Evolutionary conservation across 2,888 invertebrate species (phyloP).

Genomic region (Capitulum mitella): DNA sequence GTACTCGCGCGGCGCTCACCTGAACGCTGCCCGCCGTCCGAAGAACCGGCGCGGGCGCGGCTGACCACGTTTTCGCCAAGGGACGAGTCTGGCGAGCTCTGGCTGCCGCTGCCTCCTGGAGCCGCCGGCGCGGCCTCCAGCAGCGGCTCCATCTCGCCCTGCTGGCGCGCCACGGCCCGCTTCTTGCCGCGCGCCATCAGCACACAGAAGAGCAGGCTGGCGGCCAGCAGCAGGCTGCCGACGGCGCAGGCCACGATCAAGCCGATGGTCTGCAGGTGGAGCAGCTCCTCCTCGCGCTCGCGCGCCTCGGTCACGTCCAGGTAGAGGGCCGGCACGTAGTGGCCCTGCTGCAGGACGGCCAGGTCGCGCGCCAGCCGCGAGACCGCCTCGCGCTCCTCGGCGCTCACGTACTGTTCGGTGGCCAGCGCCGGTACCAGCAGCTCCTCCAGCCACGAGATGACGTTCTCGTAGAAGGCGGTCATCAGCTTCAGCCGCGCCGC

Average conservation of each 20-base stretch:
- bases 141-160: slow-evolving; percentile 18
- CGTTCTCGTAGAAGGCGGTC: neutral
- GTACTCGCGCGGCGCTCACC: too few relatives aligned
- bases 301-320: slow-evolving; percentile 10
- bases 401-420: slow-evolving; percentile 14
- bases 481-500: neutral
- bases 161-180: neutral
- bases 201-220: neutral
- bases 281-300: neutral
- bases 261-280: slow-evolving; percentile 8
- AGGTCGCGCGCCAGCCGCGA: slow-evolving; percentile 2
- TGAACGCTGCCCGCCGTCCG: too few relatives aligned
- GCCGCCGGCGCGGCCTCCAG: neutral
- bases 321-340: slow-evolving; percentile 5
- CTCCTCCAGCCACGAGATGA: slow-evolving; percentile 16
- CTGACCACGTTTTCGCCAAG: neutral
- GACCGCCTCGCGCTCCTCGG: neutral
- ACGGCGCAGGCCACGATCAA: slow-evolving; percentile 2
- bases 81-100: neutral
- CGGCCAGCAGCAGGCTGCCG: neutral
- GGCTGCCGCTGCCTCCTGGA: neutral
- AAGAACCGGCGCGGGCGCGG: too few relatives aligned
- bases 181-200: slow-evolving; percentile 1
- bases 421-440: neutral
- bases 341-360: slow-evolving; percentile 5